Evolutionary conservation across 2,888 invertebrate species (phyloP).

Genomic region (Neria commutata): DNA sequence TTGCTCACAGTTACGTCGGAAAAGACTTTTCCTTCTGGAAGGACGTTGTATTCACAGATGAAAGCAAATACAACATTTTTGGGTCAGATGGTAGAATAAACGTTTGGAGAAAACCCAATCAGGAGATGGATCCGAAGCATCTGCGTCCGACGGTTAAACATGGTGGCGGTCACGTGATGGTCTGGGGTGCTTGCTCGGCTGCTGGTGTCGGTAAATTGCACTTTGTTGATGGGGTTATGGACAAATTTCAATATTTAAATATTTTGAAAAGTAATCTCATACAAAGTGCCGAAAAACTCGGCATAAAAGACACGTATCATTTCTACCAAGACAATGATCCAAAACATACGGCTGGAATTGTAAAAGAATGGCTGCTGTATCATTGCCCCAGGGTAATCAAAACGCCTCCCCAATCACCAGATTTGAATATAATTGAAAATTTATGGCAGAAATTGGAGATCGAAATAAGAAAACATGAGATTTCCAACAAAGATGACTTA

Average conservation of each 20-base stretch:
- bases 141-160: no score
- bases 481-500: background rate
- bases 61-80: no score
- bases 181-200: no score
- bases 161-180: no score
- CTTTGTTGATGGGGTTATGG: background rate
- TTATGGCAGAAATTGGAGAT: no score
- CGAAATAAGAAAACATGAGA: background rate
- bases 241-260: no score
- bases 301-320: background rate
- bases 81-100: no score
- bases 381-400: background rate
- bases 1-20: constrained; percentile 8
- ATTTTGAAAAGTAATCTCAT: background rate
- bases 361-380: constrained; percentile 15
- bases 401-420: background rate
- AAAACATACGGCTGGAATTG: no score
- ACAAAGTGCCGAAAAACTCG: background rate
- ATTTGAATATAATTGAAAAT: background rate
- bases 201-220: no score
- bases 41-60: constrained; percentile 6
- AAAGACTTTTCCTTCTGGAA: constrained; percentile 11
- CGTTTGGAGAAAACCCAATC: no score
- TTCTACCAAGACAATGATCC: no score
- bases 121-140: constrained; percentile 1